Percentiles rank a stretch among this genome's conserved stretches.
phyloP scores from a whole-genome alignment of 1,140 invertebrate genomes.

The Conopomorpha cramerella region DNA sequence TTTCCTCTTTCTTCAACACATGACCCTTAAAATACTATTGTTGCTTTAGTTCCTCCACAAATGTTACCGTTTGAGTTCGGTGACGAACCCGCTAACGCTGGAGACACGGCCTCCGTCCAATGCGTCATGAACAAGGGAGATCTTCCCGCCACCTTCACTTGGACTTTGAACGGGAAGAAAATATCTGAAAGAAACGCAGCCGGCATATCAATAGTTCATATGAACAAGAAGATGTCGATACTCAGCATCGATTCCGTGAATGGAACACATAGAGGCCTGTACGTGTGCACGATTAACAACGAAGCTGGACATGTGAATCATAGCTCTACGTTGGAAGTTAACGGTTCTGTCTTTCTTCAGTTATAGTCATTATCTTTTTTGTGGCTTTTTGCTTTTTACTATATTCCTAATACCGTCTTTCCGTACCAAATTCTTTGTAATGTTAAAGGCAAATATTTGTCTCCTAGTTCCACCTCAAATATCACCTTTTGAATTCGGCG shows the following conservation, averaged over 20 bases:
- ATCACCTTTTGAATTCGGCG: slow-evolving; percentile 72
- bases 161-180: slow-evolving; percentile 71
- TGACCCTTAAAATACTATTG: no score
- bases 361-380: no score
- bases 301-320: slow-evolving; percentile 67
- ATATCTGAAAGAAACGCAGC: slow-evolving; percentile 31
- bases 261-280: slow-evolving; percentile 74
- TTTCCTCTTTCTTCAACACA: no score
- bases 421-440: no score
- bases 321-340: slow-evolving; percentile 69
- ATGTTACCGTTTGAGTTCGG: slow-evolving; percentile 73
- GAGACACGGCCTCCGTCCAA: slow-evolving; percentile 69
- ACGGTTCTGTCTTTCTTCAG: no score
- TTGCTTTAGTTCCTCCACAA: slow-evolving; percentile 65
- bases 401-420: no score
- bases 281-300: slow-evolving; percentile 76
- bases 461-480: slow-evolving; percentile 69
- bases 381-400: no score
- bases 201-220: slow-evolving; percentile 56
- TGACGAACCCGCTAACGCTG: slow-evolving; percentile 70
- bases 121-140: slow-evolving; percentile 89
- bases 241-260: slow-evolving; percentile 77
- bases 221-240: slow-evolving; percentile 74
- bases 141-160: slow-evolving; percentile 76
- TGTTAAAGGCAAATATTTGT: no score